Evolutionary conservation across 2,113 vertebrate species (phyloP).

Genomic region (Leptobrachium leishanense): DNA sequence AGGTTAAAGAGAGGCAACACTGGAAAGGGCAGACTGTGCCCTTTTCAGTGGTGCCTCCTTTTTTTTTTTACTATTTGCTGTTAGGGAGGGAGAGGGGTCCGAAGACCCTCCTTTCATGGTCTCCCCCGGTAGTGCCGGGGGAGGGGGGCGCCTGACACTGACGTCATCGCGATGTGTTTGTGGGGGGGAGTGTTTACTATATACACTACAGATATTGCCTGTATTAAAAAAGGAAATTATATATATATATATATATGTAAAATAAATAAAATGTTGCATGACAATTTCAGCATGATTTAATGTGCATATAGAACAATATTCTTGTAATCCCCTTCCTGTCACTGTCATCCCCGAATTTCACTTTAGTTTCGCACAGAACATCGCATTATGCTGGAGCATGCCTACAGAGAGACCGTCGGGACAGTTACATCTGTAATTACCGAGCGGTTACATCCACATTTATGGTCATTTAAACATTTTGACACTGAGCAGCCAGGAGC

Average conservation of each 20-base stretch:
- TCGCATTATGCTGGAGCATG: neutral
- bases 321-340: neutral
- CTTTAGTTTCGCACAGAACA: neutral
- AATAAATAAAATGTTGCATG: too few species aligned
- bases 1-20: too few species aligned
- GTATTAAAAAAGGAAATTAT: too few species aligned
- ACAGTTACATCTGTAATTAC: conserved; percentile 3
- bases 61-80: too few species aligned
- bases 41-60: too few species aligned
- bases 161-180: neutral
- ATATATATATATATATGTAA: too few species aligned
- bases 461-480: conserved; percentile 2
- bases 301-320: neutral
- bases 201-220: too few species aligned
- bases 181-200: neutral
- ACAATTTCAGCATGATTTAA: neutral
- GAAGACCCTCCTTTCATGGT: too few species aligned
- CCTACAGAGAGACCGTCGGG: neutral
- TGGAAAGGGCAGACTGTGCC: too few species aligned
- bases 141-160: too few species aligned
- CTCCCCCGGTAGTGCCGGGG: too few species aligned
- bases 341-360: neutral
- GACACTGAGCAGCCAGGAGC: neutral
- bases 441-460: neutral
- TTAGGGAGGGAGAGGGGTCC: too few species aligned